Evolutionary conservation across 2,888 invertebrate genomes (phyloP).

Genomic region (Exephanes ischioxanthus): DNA sequence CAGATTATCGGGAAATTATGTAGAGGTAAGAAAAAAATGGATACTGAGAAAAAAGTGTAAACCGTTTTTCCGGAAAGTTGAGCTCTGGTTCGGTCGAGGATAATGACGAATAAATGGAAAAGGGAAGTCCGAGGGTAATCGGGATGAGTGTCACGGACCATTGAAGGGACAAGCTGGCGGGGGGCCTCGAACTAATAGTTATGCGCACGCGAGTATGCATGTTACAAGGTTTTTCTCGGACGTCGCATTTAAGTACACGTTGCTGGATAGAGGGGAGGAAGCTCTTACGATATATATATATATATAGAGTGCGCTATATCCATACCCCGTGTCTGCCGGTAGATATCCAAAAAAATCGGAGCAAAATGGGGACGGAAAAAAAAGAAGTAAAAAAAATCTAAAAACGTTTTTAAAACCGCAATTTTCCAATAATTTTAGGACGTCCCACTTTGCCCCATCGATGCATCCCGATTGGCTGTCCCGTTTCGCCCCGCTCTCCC

Average conservation of each 20-base stretch:
- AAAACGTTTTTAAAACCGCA: too few species aligned
- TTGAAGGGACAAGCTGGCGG: conserved; percentile 3
- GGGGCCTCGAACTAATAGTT: neutral
- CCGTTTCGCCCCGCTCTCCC: too few species aligned
- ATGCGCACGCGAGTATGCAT: conserved; percentile 4
- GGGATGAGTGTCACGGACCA: conserved; percentile 30
- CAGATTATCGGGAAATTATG: neutral
- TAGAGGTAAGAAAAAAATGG: neutral
- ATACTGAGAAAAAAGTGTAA: neutral
- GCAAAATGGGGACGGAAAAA: too few species aligned
- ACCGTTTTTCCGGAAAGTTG: conserved; percentile 10
- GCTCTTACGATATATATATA: neutral
- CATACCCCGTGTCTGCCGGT: too few species aligned
- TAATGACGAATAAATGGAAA: conserved; percentile 38
- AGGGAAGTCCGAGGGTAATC: conserved; percentile 21
- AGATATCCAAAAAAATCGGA: too few species aligned
- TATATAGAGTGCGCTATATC: too few species aligned
- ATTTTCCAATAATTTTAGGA: too few species aligned
- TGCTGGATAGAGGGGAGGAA: neutral
- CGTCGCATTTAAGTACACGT: neutral
- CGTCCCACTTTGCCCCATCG: too few species aligned
- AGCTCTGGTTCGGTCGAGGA: conserved; percentile 6
- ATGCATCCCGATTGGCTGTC: too few species aligned
- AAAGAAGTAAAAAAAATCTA: too few species aligned
- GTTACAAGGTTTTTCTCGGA: conserved; percentile 1